Evolutionary conservation across 2,797 vertebrate species (phyloP).

Genomic region (Menidia menidia): DNA sequence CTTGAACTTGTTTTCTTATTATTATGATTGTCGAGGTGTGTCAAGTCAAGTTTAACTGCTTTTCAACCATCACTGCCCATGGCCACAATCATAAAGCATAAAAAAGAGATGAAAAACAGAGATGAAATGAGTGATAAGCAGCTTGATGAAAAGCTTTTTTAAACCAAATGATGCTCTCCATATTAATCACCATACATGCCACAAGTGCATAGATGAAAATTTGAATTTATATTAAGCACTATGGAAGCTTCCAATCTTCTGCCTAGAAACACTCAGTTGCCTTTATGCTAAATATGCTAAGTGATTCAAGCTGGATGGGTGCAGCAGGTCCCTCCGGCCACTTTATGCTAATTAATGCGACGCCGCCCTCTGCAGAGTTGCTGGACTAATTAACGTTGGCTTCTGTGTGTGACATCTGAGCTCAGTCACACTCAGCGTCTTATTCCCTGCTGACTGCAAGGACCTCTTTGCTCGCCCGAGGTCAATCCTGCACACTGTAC

Average conservation of each 20-base stretch:
- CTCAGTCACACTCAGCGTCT: conserved; percentile 38
- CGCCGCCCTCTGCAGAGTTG: conserved; percentile 79
- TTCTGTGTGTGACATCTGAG: conserved; percentile 74
- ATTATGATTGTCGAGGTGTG: conserved; percentile 46
- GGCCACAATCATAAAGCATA: background rate
- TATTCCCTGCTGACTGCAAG: conserved; percentile 44
- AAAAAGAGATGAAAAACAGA: conserved; percentile 10
- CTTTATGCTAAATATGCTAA: conserved; percentile 69
- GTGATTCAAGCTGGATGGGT: conserved; percentile 55
- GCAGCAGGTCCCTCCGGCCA: conserved; percentile 75
- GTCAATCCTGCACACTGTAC: conserved; percentile 30
- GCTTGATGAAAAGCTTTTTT: conserved; percentile 23
- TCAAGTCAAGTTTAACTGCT: conserved; percentile 24
- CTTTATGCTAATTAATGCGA: conserved; percentile 83
- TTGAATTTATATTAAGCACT: conserved; percentile 1
- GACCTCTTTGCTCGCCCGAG: conserved; percentile 32
- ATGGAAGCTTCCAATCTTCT: conserved; percentile 15
- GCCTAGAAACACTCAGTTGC: conserved; percentile 20
- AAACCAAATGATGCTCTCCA: conserved; percentile 23
- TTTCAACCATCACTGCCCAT: conserved; percentile 15
- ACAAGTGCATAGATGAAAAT: conserved; percentile 37
- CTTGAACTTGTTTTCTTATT: conserved; percentile 18
- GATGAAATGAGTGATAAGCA: conserved; percentile 48
- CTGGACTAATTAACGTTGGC: conserved; percentile 78
- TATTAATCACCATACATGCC: conserved; percentile 27